Conservation (phyloP, 2,888 invertebrate genomes). For the Trachelus stipa region DNA sequence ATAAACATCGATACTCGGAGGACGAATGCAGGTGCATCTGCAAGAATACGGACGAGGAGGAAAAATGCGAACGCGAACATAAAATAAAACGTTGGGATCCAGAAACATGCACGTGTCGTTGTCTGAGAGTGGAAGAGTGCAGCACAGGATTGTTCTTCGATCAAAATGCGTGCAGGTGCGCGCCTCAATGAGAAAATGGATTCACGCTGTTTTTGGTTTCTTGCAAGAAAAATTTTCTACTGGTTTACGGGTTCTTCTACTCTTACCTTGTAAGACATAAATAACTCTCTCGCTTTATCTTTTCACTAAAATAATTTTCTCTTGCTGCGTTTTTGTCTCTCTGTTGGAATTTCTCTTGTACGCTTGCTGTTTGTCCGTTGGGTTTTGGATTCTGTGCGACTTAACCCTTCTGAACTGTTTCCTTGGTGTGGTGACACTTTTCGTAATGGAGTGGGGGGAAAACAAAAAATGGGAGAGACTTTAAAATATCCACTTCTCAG, state of each 20-base stretch:
- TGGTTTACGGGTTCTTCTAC: constrained; percentile 20
- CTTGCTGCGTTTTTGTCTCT: neutral
- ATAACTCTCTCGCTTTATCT: neutral
- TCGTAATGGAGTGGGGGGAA: neutral
- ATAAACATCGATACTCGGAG: constrained; percentile 70
- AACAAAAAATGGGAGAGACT: neutral
- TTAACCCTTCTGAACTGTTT: neutral
- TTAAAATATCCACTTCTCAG: neutral
- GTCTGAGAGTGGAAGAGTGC: constrained; percentile 70
- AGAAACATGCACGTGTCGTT: constrained; percentile 72
- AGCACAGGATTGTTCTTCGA: constrained; percentile 74
- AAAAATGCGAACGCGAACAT: constrained; percentile 70
- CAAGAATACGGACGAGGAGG: constrained; percentile 71
- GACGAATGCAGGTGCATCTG: constrained; percentile 74
- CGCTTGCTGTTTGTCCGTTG: neutral
- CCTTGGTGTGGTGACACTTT: neutral
- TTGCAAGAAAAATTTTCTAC: constrained; percentile 22
- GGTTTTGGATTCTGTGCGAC: neutral
- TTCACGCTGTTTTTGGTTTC: neutral
- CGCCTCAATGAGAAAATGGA: constrained; percentile 30
- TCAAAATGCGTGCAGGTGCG: constrained; percentile 70
- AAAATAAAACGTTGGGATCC: constrained; percentile 73
- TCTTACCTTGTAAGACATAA: constrained; percentile 11
- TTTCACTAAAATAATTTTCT: neutral
- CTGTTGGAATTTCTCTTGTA: neutral